Base-by-base conservation (phyloP, 2,797 vertebrate genomes). In the Apodemus agrarius region DNA sequence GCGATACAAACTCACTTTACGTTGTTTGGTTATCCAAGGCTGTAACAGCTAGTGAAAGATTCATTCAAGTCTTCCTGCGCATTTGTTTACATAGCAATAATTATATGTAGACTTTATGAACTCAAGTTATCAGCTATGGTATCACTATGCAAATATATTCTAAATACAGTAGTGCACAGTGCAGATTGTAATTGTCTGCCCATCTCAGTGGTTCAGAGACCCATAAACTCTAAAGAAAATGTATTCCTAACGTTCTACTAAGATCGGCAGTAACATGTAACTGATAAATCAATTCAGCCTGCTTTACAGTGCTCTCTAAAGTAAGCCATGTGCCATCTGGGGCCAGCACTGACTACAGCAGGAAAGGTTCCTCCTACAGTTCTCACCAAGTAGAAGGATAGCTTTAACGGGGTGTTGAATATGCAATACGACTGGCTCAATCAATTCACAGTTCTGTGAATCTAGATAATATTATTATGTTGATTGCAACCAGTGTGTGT, bases 391-490 rank as follows among this genome's bases (percentile, higher is more conserved):
- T 40, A 91, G 5, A 93, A 13, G 61, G 22, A 12, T 80, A 26
- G 6, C 34, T 82, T 85, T 93, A 93, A 92, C 52, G 63, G 65
- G 26, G 6, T 74, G 26, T 67, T 93, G 63, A 75, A 59, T 74
- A 92, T 5, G 76, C 54, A 26, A 78, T 89, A n/a, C 57, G 6
- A 57, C 46, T 59, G 67, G 90, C 59, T 90, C 79, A 67, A 93
- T 90, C 63, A 96, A 89, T 54, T 65, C 37, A 22, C 54, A 92
- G 17, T 21, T 10, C 31, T 65, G 16, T 65, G 26, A 91, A 34
- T 59, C 37, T 93, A 37, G 54, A 90, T 96, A 95, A 91, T 78
- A 95, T 80, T 76, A 49, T 81, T 93, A 37, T 65, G 61, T 94
- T 81, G 89, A 81, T 76, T 87, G 46, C 6, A 83, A 54, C 9